These are phyloP conservation scores for Phalera bucephala DNA, from an alignment of 2,888 invertebrate species.

Conservation along the genomic window DNA sequence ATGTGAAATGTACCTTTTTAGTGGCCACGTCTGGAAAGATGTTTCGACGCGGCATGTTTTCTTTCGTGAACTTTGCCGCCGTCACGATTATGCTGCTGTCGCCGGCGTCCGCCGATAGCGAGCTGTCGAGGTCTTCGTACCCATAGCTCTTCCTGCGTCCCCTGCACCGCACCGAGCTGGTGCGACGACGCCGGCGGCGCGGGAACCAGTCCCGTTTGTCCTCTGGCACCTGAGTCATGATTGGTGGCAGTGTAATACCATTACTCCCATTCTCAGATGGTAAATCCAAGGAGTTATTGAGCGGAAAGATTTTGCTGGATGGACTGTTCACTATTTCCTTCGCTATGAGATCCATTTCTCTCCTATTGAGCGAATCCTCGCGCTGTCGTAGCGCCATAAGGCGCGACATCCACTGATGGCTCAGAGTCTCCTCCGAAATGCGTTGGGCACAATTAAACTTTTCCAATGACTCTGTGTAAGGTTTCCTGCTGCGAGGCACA, in stretches of 20 bases:
- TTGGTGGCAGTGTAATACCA: constrained; percentile 71
- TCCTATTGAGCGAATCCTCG: constrained; percentile 76
- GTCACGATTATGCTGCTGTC: constrained; percentile 81
- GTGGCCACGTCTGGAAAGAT: constrained; percentile 64
- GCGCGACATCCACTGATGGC: constrained; percentile 83
- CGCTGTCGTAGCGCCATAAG: constrained; percentile 75
- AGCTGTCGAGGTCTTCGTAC: constrained; percentile 83
- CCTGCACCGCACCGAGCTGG: constrained; percentile 48
- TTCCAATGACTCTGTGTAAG: constrained; percentile 49
- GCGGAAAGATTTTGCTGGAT: constrained; percentile 47
- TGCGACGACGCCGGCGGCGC: constrained; percentile 53
- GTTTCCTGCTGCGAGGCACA: constrained; percentile 66
- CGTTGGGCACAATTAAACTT: constrained; percentile 64
- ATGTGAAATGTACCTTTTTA: constrained; percentile 75
- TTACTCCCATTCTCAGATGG: constrained; percentile 42
- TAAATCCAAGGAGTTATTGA: constrained; percentile 39
- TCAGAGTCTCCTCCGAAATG: constrained; percentile 80
- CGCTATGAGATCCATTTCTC: constrained; percentile 71
- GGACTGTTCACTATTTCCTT: constrained; percentile 74
- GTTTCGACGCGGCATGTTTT: constrained; percentile 70
- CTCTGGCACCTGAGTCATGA: constrained; percentile 43
- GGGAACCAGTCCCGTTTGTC: constrained; percentile 40
- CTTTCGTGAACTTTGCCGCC: constrained; percentile 72
- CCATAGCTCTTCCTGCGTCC: constrained; percentile 59
- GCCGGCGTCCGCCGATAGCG: constrained; percentile 82